Evolutionary conservation across 1,140 invertebrate genomes (phyloP).

Genomic region (Drosophila carrolli): DNA sequence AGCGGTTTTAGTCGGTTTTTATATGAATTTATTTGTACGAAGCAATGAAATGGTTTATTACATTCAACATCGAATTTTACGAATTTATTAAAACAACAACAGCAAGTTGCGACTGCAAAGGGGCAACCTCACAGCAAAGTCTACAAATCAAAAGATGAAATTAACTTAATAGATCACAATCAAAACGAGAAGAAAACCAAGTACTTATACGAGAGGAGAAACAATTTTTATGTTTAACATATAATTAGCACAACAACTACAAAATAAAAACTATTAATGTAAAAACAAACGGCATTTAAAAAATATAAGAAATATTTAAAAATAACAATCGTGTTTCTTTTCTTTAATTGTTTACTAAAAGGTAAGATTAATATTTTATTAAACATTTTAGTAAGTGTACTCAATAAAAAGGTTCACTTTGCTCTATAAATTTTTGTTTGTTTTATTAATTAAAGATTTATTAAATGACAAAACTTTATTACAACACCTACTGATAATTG

Average conservation of each 20-base stretch:
- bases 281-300: constrained; percentile 69
- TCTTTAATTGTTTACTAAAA: not conserved
- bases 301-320: constrained; percentile 70
- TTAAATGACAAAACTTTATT: too few relatives aligned
- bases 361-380: not conserved
- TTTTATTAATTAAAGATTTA: too few relatives aligned
- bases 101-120: constrained; percentile 53
- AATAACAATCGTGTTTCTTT: constrained; percentile 13
- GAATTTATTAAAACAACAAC: constrained; percentile 71
- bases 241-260: constrained; percentile 81
- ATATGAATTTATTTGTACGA: constrained; percentile 74
- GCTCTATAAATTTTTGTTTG: too few relatives aligned
- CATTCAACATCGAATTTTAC: constrained; percentile 83
- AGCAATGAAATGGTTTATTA: constrained; percentile 74
- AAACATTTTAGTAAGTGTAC: too few relatives aligned
- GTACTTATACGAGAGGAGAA: constrained; percentile 32
- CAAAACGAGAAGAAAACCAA: constrained; percentile 62
- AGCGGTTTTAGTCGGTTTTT: constrained; percentile 66
- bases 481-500: too few relatives aligned
- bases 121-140: constrained; percentile 43
- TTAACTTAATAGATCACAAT: constrained; percentile 71
- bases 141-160: constrained; percentile 64
- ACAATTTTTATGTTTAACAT: constrained; percentile 74
- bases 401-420: too few relatives aligned
- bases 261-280: constrained; percentile 81